Conservation (phyloP, 2,113 vertebrate genomes). For the Pogonocichla stellata region DNA sequence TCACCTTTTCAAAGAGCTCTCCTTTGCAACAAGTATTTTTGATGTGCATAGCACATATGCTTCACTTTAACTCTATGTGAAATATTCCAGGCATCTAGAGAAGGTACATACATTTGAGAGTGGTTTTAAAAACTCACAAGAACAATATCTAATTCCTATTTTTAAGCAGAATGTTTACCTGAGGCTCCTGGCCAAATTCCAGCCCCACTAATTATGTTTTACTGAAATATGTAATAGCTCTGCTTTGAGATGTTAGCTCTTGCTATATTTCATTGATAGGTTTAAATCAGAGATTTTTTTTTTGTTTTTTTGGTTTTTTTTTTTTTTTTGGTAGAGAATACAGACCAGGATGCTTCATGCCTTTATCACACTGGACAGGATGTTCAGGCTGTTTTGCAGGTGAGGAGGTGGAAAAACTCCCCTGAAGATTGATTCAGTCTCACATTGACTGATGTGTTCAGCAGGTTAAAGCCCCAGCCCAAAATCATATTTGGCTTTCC, state of each 20-base stretch:
- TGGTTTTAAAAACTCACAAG: background rate
- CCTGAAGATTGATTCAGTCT: background rate
- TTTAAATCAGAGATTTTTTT: background rate
- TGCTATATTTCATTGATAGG: background rate
- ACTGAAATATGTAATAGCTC: background rate
- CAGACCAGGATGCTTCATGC: background rate
- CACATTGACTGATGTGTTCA: background rate
- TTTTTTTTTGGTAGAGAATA: background rate
- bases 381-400: background rate
- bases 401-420: background rate
- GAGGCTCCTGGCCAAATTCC: background rate
- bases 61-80: background rate
- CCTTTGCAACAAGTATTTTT: background rate
- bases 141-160: slow-evolving; percentile 9
- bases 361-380: background rate
- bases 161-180: slow-evolving; percentile 29
- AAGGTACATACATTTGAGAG: background rate
- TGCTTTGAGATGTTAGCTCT: background rate
- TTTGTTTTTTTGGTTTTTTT: background rate
- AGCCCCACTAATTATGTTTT: background rate
- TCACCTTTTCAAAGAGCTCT: background rate
- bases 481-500: background rate
- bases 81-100: background rate
- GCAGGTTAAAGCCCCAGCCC: background rate
- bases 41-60: background rate